Percentiles rank a stretch among this genome's conserved stretches.
Evolutionary conservation across 1,140 invertebrate genomes (phyloP).

Genomic region (Rhagoletis pomonella): DNA sequence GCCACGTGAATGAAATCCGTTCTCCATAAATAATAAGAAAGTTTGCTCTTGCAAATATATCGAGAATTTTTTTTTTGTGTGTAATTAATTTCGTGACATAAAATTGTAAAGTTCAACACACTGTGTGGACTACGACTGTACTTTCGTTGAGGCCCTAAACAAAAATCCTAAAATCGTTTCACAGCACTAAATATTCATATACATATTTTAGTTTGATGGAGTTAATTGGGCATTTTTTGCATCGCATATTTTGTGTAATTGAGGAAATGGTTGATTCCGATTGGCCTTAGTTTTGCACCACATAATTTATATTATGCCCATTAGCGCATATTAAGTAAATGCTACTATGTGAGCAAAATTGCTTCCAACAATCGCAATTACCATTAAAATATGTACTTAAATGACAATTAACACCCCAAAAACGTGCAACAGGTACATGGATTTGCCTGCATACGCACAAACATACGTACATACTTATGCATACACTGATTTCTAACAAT

Average conservation of each 20-base stretch:
- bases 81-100: too few relatives aligned
- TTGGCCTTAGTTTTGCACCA: background rate
- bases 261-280: background rate
- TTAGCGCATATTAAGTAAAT: background rate
- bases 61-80: too few relatives aligned
- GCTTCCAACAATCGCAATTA: background rate
- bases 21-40: too few relatives aligned
- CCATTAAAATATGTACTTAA: background rate
- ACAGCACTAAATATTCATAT: background rate
- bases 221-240: conserved; percentile 1
- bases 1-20: too few relatives aligned
- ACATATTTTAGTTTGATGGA: background rate
- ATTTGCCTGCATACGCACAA: too few relatives aligned
- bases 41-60: too few relatives aligned
- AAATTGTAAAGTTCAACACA: too few relatives aligned
- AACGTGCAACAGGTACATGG: background rate
- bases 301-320: background rate
- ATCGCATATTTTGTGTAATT: background rate
- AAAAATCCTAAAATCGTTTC: too few relatives aligned
- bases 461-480: too few relatives aligned
- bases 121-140: too few relatives aligned
- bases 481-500: too few relatives aligned
- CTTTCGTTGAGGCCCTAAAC: too few relatives aligned
- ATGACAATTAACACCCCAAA: background rate
- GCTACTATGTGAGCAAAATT: background rate